phyloP scores from a whole-genome alignment of 2,113 vertebrate species.

The Nothoprocta pentlandii region DNA sequence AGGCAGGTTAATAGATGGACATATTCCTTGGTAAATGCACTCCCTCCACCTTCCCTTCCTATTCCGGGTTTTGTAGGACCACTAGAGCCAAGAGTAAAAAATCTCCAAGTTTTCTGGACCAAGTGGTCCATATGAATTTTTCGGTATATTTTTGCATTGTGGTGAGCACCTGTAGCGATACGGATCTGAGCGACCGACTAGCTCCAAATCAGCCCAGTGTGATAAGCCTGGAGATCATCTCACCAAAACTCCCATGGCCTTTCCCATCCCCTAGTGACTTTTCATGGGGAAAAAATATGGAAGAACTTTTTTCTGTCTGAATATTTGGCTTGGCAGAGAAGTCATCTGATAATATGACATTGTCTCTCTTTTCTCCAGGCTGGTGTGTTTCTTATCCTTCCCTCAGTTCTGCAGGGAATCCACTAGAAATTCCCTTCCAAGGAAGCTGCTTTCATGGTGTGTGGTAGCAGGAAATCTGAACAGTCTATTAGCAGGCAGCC shows the following conservation, averaged over 20 bases:
- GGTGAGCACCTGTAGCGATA: background rate
- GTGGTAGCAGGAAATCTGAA: background rate
- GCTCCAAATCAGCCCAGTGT: background rate
- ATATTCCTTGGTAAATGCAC: background rate
- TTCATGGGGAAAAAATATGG: background rate
- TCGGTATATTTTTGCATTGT: background rate
- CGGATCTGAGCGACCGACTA: background rate
- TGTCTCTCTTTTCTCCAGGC: background rate
- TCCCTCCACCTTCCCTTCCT: background rate
- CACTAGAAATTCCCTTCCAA: background rate
- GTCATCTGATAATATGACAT: background rate
- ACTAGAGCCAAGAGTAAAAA: background rate
- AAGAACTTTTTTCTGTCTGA: background rate
- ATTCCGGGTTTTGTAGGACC: background rate
- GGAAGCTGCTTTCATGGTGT: accelerated
- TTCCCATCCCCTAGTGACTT: background rate
- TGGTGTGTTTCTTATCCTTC: background rate
- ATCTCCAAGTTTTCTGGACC: background rate
- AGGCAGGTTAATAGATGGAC: background rate
- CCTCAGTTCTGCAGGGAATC: background rate
- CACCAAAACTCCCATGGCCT: background rate
- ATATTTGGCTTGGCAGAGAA: background rate
- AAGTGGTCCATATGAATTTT: background rate
- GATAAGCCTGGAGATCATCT: background rate
- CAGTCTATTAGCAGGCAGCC: background rate